Evolutionary conservation across 1,140 invertebrate genomes (phyloP), one percentile per base, ranked within the genome.

Genomic region (Tetramorium alpestre): DNA sequence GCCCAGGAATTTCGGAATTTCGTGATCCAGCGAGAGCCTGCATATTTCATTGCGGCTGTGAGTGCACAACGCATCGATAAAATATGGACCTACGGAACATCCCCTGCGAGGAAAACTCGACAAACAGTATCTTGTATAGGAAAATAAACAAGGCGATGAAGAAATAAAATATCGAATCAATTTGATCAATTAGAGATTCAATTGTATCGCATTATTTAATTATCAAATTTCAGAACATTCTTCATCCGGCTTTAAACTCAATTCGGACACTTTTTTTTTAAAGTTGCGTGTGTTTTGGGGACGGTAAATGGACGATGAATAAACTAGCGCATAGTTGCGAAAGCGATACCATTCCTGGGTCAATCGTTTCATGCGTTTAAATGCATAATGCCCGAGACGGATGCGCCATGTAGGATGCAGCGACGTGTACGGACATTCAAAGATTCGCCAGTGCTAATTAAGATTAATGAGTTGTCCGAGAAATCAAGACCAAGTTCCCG

Each of bases 391-490:
- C 18, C 11, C 41, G 51, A 60, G 41, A 47, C 0, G 25, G 0
- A 4, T 8, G 8, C 3, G 47, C 13, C 65, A n/a, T 82, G 51
- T 82, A 82, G 22, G 0, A 73, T 1, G 69, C 80, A 60, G n/a
- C 18, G 67, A 41, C 54, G 80, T 75, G 69, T 60, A 44, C 54
- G 7, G 28, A 49, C 28, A 72, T 41, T 84, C 69, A 84, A 84
- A 84, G 80, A 84, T 84, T 60, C 67, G 41, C 22, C 38, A 25
- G 18, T 73, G 70, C 65, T 87, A 87, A 87, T 87, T 87, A 87
- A 87, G 86, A 87, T 87, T 87, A 87, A 87, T 85, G 86, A 87
- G 86, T 87, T 75, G 86, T 73, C 80, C 86, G 65, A 87, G 80
- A 75, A 85, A 87, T 87, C 60, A 51, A 82, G 86, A 87, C 49